Percentiles rank a stretch among this genome's conserved stretches.
Evolutionary conservation across 2,113 vertebrate genomes (phyloP).

Genomic region (Oxyruncus cristatus): DNA sequence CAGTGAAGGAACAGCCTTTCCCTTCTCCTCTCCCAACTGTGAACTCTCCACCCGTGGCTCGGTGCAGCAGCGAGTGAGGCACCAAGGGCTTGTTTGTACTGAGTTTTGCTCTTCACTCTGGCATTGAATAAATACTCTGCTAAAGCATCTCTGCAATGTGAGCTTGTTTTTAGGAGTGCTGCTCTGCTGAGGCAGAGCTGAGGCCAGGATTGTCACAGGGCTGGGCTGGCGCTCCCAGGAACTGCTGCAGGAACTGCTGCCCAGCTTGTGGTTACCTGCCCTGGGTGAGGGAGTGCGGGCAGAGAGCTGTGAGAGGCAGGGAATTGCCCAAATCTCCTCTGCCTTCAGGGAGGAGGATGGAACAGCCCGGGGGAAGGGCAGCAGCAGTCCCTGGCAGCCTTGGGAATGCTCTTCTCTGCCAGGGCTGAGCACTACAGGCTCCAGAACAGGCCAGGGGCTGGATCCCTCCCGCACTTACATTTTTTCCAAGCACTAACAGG

Average conservation of each 20-base stretch:
- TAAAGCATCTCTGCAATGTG: background rate
- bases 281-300: too few relatives aligned
- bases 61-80: background rate
- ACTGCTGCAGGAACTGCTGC: background rate
- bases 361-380: background rate
- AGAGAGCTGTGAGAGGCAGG: background rate
- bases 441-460: background rate
- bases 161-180: background rate
- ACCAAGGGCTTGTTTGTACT: constrained; percentile 13
- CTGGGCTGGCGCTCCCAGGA: background rate
- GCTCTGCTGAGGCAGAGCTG: background rate
- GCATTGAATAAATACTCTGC: constrained; percentile 46
- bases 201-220: background rate
- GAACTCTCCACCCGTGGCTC: background rate
- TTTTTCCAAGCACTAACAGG: background rate
- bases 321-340: background rate
- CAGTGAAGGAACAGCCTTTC: background rate
- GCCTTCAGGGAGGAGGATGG: background rate
- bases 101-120: constrained; percentile 37
- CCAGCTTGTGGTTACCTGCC: background rate
- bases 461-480: background rate
- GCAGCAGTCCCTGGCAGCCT: background rate
- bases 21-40: background rate
- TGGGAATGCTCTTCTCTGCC: background rate
- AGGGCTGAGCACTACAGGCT: background rate